Base-by-base conservation (phyloP, 2,888 invertebrate genomes). In the Amiota mariae region DNA sequence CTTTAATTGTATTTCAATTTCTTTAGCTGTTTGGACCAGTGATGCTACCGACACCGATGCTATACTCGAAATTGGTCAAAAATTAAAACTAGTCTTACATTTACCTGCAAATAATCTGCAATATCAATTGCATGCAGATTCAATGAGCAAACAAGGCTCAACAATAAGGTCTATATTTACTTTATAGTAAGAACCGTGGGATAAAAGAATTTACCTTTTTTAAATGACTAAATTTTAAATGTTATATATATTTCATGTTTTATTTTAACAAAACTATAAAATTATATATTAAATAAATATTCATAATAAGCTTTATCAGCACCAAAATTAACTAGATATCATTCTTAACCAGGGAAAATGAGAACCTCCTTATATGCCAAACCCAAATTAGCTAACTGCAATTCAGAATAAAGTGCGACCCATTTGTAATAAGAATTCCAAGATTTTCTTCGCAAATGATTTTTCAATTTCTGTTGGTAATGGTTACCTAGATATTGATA, bases 131-230 rank as follows among this genome's bases (percentile, higher is more conserved):
- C 83, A 83, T 71, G 80, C 83, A 20, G 85, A 83, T 77, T 81
- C 82, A 49, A 84, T 83, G 85, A 72, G 74, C 11, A 81, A 83
- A 61, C 56, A 78, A 11, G 79, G 76, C 72, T 79, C 85, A 18
- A 93, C 92, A 80, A 94, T 95, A 79, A 95, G 95, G 91, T 78
- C 87, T 56, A 82, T 84, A 61, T 88, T 86, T 76, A 84, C 81
- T 72, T 75, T 88, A 67, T 88, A 81, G 79, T 24, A n/a, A 46
- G 36, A 36, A 36, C 36, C 36, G 36, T 36, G 2, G 8, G 76
- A 18, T 18, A 54, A 51, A 12, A n/a, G 51, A 13, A n/a, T 51
- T 11, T 1, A n/a, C 1, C 2, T n/a, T 13, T 51, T 11, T 4
- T 6, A 36, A 36, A 36, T 36, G 36, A 36, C 36, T 36, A 36